phyloP scores from a whole-genome alignment of 1,140 invertebrate genomes.

The Antheraea pernyi region DNA sequence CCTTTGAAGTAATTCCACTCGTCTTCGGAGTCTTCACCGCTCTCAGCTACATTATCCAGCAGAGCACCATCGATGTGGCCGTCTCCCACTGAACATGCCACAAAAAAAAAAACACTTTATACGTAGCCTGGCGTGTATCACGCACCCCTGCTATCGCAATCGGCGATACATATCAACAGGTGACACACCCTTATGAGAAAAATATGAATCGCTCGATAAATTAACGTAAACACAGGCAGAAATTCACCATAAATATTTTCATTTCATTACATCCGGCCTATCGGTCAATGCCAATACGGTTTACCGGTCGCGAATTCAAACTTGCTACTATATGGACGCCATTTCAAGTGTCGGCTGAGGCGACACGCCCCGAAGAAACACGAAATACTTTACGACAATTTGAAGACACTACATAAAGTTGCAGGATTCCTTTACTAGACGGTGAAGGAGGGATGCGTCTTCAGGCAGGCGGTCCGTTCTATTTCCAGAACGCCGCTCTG shows the following conservation, averaged over 20 bases:
- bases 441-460: slow-evolving; percentile 63
- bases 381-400: slow-evolving; percentile 23
- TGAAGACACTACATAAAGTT: slow-evolving; percentile 44
- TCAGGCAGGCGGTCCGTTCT: slow-evolving; percentile 60
- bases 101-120: slow-evolving; percentile 37
- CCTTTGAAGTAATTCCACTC: slow-evolving; percentile 88
- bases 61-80: slow-evolving; percentile 72
- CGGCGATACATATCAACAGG: slow-evolving; percentile 54
- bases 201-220: slow-evolving; percentile 16
- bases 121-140: not conserved
- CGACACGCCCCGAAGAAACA: slow-evolving; percentile 65
- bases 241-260: slow-evolving; percentile 18
- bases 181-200: slow-evolving; percentile 64
- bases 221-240: not conserved
- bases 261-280: slow-evolving; percentile 20
- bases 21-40: slow-evolving; percentile 87
- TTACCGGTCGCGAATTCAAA: slow-evolving; percentile 76
- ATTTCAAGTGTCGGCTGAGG: slow-evolving; percentile 59
- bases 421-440: slow-evolving; percentile 51
- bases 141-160: slow-evolving; percentile 7
- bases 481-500: slow-evolving; percentile 75
- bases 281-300: slow-evolving; percentile 38
- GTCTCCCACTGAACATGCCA: slow-evolving; percentile 59
- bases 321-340: slow-evolving; percentile 67
- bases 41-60: slow-evolving; percentile 87